These are phyloP conservation scores for Bombus soroeensis DNA, from an alignment of 1,140 invertebrate species.

Conservation along the genomic window DNA sequence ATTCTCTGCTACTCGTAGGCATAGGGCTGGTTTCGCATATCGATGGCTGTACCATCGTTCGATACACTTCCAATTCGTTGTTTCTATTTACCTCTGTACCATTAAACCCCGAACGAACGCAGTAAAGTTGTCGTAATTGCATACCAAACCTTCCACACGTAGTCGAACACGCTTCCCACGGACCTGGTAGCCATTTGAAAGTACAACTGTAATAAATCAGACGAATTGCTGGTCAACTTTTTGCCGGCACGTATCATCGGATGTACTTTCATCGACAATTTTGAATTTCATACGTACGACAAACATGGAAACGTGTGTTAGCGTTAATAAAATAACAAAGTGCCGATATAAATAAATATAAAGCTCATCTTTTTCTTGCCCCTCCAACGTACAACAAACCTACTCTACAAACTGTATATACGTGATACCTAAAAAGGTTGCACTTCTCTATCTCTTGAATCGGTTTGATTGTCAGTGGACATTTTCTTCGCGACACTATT, in stretches of 20 bases:
- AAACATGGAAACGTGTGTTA: too few relatives aligned
- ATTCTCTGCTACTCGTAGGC: conserved; percentile 83
- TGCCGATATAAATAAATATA: too few relatives aligned
- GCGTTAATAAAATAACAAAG: too few relatives aligned
- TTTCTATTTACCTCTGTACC: conserved; percentile 64
- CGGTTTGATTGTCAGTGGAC: conserved; percentile 80
- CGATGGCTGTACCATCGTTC: conserved; percentile 83
- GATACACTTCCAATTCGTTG: conserved; percentile 80
- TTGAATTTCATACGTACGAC: too few relatives aligned
- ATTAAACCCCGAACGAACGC: conserved; percentile 82
- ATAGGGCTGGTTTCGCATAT: conserved; percentile 80
- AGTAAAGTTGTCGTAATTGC: conserved; percentile 86
- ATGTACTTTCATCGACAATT: too few relatives aligned
- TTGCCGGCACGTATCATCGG: too few relatives aligned
- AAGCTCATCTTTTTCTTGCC: too few relatives aligned
- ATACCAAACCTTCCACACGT: conserved; percentile 85
- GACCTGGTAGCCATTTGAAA: conserved; percentile 85
- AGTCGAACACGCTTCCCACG: conserved; percentile 87
- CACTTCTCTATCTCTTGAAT: conserved; percentile 78
- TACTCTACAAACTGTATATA: too few relatives aligned
- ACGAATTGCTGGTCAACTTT: neutral
- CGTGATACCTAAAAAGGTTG: conserved; percentile 82
- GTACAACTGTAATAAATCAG: conserved; percentile 82
- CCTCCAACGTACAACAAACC: too few relatives aligned
- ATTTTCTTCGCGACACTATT: conserved; percentile 81